Conservation (phyloP, 2,113 vertebrate species). For the Syngnathoides biaculeatus region DNA sequence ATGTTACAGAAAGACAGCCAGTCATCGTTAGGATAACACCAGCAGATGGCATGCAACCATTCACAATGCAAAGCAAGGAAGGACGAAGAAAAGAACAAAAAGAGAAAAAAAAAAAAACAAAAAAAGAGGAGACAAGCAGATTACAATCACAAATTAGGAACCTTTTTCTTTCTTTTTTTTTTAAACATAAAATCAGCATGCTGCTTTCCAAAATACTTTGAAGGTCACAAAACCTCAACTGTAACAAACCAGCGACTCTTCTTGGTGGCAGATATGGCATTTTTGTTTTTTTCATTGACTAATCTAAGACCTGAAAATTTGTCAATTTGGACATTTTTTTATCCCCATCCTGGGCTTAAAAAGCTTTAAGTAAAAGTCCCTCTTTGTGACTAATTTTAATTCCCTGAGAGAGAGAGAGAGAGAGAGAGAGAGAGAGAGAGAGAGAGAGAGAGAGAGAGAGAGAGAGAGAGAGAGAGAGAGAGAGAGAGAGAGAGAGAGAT, state of each 20-base stretch:
- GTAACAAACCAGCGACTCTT: slow-evolving; percentile 1
- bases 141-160: slow-evolving; percentile 90
- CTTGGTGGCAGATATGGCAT: too few relatives aligned
- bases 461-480: background rate
- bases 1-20: slow-evolving; percentile 88
- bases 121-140: slow-evolving; percentile 88
- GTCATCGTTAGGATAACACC: slow-evolving; percentile 96
- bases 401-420: slow-evolving; percentile 41
- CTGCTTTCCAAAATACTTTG: slow-evolving; percentile 83
- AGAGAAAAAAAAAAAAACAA: slow-evolving; percentile 72
- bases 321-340: slow-evolving; percentile 3
- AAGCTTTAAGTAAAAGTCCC: slow-evolving; percentile 29
- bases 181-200: slow-evolving; percentile 86
- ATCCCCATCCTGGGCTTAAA: slow-evolving; percentile 20
- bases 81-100: slow-evolving; percentile 54
- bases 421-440: slow-evolving; percentile 26
- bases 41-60: slow-evolving; percentile 94
- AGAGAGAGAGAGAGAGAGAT: slow-evolving; percentile 54
- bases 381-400: slow-evolving; percentile 73
- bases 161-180: slow-evolving; percentile 42
- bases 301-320: background rate
- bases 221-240: background rate
- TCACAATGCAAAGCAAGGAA: slow-evolving; percentile 93
- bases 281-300: background rate
- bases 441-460: slow-evolving; percentile 67